phyloP scores from a whole-genome alignment of 2,113 vertebrate genomes.

The Pollimyrus isidori region DNA sequence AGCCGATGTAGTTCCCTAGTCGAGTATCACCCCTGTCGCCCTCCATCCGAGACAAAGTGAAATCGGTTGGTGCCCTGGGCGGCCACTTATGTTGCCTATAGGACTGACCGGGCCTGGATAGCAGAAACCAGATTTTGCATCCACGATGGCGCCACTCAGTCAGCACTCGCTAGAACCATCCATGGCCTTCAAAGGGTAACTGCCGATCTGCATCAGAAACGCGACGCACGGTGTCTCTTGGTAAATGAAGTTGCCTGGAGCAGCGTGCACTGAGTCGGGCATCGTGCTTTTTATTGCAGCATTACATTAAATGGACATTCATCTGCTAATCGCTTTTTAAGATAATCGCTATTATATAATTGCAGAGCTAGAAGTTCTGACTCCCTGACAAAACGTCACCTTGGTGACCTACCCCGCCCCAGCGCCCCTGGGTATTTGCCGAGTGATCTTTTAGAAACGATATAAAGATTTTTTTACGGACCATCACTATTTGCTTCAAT shows the following conservation, averaged over 20 bases:
- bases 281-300: not conserved
- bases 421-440: not conserved
- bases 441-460: not conserved
- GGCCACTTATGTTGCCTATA: not conserved
- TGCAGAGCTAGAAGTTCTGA: not conserved
- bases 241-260: not conserved
- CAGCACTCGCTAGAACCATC: not conserved
- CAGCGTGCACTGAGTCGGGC: not conserved
- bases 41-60: not conserved
- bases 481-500: not conserved
- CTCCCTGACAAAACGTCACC: not conserved
- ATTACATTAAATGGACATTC: not conserved
- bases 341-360: not conserved
- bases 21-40: not conserved
- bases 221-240: not conserved
- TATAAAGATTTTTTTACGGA: not conserved
- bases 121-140: not conserved
- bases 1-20: not conserved
- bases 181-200: not conserved
- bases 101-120: not conserved
- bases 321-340: not conserved
- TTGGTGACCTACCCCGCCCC: not conserved
- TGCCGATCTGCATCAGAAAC: not conserved
- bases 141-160: not conserved
- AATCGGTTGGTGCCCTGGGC: not conserved